Conservation (phyloP, 2,888 invertebrate genomes). For the Pseudoips prasinana region DNA sequence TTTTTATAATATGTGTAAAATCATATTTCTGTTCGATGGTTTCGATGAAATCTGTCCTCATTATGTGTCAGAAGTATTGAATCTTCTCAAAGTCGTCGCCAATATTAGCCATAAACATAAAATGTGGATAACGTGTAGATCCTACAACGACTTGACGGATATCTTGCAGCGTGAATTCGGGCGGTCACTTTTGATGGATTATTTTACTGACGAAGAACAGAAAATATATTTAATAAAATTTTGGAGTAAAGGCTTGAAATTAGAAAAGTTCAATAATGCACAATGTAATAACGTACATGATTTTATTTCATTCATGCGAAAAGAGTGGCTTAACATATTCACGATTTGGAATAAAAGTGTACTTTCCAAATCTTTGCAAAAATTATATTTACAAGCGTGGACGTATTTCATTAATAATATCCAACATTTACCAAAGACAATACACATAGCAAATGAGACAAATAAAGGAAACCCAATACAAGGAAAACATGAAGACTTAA, state of each 20-base stretch:
- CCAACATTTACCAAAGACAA: too few relatives aligned
- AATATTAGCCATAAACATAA: slow-evolving; percentile 4
- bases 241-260: slow-evolving; percentile 12
- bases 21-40: slow-evolving; percentile 27
- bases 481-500: too few relatives aligned
- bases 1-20: slow-evolving; percentile 11
- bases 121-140: slow-evolving; percentile 26
- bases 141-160: slow-evolving; percentile 16
- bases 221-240: slow-evolving; percentile 7
- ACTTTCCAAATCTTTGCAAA: too few relatives aligned
- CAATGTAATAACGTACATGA: slow-evolving; percentile 11
- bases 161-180: slow-evolving; percentile 7
- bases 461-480: too few relatives aligned
- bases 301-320: slow-evolving; percentile 14
- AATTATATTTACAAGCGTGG: too few relatives aligned
- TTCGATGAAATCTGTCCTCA: slow-evolving; percentile 29
- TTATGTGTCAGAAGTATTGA: slow-evolving; percentile 13
- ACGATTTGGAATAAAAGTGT: too few relatives aligned
- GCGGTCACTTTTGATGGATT: slow-evolving; percentile 2
- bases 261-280: slow-evolving; percentile 3
- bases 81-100: slow-evolving; percentile 6
- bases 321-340: background rate
- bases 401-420: too few relatives aligned
- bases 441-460: too few relatives aligned
- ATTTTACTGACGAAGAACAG: slow-evolving; percentile 10